Conservation (phyloP, 2,113 vertebrate species). For the Microcebus ravelobensis region DNA sequence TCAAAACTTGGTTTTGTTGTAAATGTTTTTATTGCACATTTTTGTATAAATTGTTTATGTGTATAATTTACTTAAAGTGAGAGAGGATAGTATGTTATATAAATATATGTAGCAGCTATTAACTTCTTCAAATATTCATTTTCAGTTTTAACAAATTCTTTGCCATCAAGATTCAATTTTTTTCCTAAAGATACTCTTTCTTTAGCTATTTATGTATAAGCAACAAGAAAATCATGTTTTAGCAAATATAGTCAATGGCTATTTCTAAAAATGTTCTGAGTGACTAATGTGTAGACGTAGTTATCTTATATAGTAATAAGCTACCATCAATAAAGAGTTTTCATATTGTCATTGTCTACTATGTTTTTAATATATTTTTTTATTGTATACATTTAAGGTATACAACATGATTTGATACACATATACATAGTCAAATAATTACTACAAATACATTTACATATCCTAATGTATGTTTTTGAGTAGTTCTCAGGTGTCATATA, state of each 20-base stretch:
- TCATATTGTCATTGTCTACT: background rate
- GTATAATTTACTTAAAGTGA: background rate
- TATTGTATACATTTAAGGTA: background rate
- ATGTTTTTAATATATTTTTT: background rate
- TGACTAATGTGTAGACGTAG: no score
- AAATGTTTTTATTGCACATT: background rate
- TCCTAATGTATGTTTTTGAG: background rate
- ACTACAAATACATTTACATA: background rate
- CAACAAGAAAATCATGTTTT: background rate
- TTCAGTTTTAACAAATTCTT: background rate
- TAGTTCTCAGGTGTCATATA: background rate
- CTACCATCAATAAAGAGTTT: background rate
- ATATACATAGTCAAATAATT: background rate
- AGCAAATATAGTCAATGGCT: background rate
- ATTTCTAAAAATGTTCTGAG: background rate
- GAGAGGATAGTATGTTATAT: background rate
- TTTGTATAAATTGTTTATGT: background rate
- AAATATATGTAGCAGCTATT: background rate
- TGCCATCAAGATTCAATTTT: background rate
- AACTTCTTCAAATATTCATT: background rate
- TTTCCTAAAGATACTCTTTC: background rate
- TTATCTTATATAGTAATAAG: background rate
- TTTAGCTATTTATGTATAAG: background rate
- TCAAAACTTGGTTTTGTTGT: background rate
- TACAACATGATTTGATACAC: background rate